Evolutionary conservation across 1,140 invertebrate species (phyloP).

Genomic region (Achatina immaculata): DNA sequence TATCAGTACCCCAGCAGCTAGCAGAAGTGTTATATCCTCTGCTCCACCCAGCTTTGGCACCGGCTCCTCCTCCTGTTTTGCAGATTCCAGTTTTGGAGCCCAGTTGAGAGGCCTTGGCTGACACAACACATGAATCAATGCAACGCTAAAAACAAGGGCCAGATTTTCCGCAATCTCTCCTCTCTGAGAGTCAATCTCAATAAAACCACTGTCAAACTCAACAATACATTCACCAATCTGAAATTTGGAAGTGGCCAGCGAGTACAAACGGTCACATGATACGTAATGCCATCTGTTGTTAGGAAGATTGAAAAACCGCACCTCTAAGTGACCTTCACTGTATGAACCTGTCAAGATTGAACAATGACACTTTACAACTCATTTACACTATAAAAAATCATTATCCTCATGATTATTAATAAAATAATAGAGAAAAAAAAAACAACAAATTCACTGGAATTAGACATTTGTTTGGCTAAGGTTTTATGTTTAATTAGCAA

Average conservation of each 20-base stretch:
- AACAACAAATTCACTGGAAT: neutral
- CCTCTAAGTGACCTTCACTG: slow-evolving; percentile 56
- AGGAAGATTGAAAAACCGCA: slow-evolving; percentile 54
- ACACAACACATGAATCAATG: slow-evolving; percentile 63
- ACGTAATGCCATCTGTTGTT: slow-evolving; percentile 50
- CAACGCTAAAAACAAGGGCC: slow-evolving; percentile 59
- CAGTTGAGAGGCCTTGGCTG: slow-evolving; percentile 59
- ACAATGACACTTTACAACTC: neutral
- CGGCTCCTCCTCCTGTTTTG: slow-evolving; percentile 45
- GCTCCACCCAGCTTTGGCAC: slow-evolving; percentile 45
- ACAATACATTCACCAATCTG: slow-evolving; percentile 42
- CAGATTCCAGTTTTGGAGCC: slow-evolving; percentile 58
- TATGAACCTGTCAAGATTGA: slow-evolving; percentile 23
- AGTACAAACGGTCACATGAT: slow-evolving; percentile 42
- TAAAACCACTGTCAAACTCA: slow-evolving; percentile 45
- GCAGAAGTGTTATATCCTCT: slow-evolving; percentile 56
- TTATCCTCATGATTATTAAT: neutral
- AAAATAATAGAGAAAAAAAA: neutral
- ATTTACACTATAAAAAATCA: no score
- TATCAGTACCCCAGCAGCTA: slow-evolving; percentile 60
- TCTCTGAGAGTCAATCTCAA: slow-evolving; percentile 43
- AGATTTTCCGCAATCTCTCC: slow-evolving; percentile 61
- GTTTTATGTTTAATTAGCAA: no score
- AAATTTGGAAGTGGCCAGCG: slow-evolving; percentile 42
- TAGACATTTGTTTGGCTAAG: no score